Evolutionary conservation across 2,888 invertebrate species (phyloP), one percentile per base, ranked within the genome.

Genomic region (Tetrapedia diversipes): DNA sequence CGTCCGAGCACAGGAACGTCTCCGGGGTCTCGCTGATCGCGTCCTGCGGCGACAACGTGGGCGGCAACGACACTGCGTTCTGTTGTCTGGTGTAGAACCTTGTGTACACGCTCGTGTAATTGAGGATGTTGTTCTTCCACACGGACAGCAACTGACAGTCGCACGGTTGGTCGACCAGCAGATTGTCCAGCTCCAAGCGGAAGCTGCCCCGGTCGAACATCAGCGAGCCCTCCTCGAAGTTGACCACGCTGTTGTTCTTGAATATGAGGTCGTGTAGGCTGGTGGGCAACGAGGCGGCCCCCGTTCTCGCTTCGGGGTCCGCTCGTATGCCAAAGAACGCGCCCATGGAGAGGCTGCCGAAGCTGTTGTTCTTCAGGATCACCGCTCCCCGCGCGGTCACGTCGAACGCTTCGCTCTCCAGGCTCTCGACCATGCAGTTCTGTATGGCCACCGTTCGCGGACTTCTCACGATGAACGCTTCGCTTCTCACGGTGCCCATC

Each of bases 331-430:
- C 95, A 7, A 93, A 90, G 83, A 96, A 95, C 10, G 95, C 95
- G 3, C 95, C 95, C 66, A 94, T 92, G 53, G 93, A 92, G 0
- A 95, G 87, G 53, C 92, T 92, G 2, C 90, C 92, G 70, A 96
- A 94, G 14, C 92, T 93, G 89, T 96, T 96, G 91, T 95, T 94
- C 86, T 94, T 94, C 86, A 96, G 94, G 11, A 94, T 92, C 32
- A 95, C 94, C 16, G 94, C 93, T 3, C 95, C 95, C 68, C 93
- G 92, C 0, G 94, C 93, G 16, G 90, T 92, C 43, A 95, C 92
- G 84, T 93, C 94, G 86, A 96, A 95, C 2, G 94, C 94, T 82
- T 95, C 95, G 8, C 95, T 94, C 85, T 95, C 95, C 75, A 96
- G 88, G 43, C 92, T 92, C 19, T 93, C 93, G 77, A 95, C 93